Conservation (phyloP, 2,113 vertebrate species). For the Chaetura pelagica region DNA sequence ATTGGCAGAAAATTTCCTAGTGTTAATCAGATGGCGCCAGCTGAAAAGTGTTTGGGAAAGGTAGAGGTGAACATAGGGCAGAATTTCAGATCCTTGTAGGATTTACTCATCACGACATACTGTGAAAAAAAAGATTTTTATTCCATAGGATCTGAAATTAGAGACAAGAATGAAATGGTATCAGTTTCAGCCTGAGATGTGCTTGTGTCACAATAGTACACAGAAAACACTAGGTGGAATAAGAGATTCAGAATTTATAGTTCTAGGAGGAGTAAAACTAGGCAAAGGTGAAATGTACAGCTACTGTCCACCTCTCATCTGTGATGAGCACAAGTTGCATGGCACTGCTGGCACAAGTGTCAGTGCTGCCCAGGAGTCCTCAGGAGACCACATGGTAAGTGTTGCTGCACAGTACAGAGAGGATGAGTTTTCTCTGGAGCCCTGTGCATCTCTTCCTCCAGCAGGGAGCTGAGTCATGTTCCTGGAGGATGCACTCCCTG, state of each 20-base stretch:
- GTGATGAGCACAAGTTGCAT: not conserved
- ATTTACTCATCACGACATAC: not conserved
- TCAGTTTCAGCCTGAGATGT: not conserved
- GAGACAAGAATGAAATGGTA: not conserved
- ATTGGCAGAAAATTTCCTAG: not conserved
- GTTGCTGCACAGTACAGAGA: not conserved
- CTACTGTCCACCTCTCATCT: not conserved
- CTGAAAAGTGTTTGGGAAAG: not conserved
- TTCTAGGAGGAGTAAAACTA: not conserved
- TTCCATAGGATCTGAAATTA: not conserved
- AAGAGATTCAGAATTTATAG: not conserved
- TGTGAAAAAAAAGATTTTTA: not conserved
- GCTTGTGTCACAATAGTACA: not conserved
- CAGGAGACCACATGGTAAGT: not conserved
- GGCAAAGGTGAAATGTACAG: not conserved
- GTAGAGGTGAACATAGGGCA: not conserved
- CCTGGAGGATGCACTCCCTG: not conserved
- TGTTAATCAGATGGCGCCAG: not conserved
- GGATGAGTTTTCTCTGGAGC: not conserved
- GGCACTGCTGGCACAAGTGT: not conserved
- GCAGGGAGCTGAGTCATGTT: not conserved
- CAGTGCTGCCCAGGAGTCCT: not conserved
- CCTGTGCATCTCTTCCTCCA: not conserved
- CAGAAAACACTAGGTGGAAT: not conserved
- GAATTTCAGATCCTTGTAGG: not conserved